Percentiles rank a stretch among this genome's conserved stretches.
These are phyloP conservation scores for Nesospiza acunhae DNA, from an alignment of 2,113 vertebrate genomes.

Conservation along the genomic window DNA sequence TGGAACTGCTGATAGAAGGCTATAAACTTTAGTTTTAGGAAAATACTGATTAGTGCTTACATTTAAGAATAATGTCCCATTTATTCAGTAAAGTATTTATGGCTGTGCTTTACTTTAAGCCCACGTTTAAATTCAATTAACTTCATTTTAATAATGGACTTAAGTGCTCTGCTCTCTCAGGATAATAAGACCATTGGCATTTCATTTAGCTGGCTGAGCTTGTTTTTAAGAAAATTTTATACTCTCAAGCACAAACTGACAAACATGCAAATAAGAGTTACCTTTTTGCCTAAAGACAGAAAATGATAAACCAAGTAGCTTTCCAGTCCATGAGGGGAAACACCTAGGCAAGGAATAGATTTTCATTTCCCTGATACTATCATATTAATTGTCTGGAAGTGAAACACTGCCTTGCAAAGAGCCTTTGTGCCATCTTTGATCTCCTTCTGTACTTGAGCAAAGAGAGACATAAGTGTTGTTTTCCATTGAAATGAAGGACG, in stretches of 20 bases:
- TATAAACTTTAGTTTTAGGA: background rate
- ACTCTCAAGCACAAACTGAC: conserved; percentile 44
- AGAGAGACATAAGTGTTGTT: background rate
- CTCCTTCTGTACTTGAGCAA: background rate
- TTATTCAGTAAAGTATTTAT: conserved; percentile 1
- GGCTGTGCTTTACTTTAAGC: conserved; percentile 16
- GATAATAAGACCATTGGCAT: conserved; percentile 18
- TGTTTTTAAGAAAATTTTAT: conserved; percentile 61
- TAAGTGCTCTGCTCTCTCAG: conserved; percentile 44
- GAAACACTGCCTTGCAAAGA: conserved; percentile 2
- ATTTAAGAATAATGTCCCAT: background rate
- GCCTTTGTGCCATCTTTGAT: conserved; percentile 49
- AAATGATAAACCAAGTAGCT: conserved; percentile 29
- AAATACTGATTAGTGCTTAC: background rate
- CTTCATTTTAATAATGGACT: conserved; percentile 49
- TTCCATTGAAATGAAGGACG: background rate
- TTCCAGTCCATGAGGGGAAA: conserved; percentile 52
- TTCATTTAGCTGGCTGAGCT: conserved; percentile 58
- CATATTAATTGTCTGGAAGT: conserved; percentile 53
- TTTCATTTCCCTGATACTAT: conserved; percentile 64
- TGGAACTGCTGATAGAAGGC: background rate
- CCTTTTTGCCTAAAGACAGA: conserved; percentile 57
- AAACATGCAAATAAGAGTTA: conserved; percentile 53
- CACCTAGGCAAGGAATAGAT: conserved; percentile 22
- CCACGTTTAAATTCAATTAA: conserved; percentile 34